A percentile compares a stretch with the other conserved stretches of the same genome.
phyloP scores from a whole-genome alignment of 2,797 vertebrate species.

The Anguilla obscura region DNA sequence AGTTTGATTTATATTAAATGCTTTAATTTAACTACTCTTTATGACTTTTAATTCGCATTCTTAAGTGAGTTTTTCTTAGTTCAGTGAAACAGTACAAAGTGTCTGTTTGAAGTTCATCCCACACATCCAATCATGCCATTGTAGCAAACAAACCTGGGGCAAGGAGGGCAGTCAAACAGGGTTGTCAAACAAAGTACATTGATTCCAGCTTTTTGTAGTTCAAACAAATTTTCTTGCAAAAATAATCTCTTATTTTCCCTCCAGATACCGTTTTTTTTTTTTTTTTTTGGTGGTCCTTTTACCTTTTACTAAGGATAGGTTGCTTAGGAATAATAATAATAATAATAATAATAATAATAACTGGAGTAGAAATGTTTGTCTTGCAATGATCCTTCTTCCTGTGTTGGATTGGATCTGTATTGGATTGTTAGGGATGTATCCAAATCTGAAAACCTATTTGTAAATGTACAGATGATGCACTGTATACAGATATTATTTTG shows the following conservation, averaged over 20 bases:
- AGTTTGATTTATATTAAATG: background rate
- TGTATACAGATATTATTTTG: no score
- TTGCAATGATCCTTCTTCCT: no score
- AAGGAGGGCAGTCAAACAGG: background rate
- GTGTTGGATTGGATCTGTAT: no score
- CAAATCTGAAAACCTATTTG: no score
- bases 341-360: background rate
- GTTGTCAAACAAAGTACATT: conserved; percentile 15
- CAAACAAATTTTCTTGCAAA: background rate
- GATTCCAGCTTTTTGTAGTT: conserved; percentile 8
- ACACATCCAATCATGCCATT: no score
- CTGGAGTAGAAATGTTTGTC: background rate
- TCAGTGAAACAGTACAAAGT: conserved; percentile 31
- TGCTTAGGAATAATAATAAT: background rate
- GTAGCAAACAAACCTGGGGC: background rate
- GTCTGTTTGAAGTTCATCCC: conserved; percentile 27
- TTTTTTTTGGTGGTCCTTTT: background rate
- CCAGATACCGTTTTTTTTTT: no score
- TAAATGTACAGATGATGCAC: no score
- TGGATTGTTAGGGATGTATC: no score
- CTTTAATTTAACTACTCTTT: background rate
- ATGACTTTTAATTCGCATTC: background rate
- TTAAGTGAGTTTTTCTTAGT: background rate
- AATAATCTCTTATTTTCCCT: background rate
- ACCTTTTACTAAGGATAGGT: no score